Conservation (phyloP, 2,888 invertebrate genomes). For the Drosophila pseudotakahashii region DNA sequence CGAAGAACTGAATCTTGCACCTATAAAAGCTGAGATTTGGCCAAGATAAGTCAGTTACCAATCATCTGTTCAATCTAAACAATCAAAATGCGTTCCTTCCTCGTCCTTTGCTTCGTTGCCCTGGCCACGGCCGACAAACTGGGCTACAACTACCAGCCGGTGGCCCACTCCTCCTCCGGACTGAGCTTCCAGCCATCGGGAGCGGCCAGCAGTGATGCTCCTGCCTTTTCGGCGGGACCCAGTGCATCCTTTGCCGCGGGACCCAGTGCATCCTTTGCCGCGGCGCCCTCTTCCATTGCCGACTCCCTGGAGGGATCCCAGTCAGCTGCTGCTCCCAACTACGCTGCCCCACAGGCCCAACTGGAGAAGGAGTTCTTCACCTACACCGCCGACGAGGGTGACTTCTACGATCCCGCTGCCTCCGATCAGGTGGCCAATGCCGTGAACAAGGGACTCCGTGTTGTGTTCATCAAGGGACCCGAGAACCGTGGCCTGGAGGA, state of each 20-base stretch:
- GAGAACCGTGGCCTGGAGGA: slow-evolving; percentile 68
- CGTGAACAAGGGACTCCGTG: slow-evolving; percentile 76
- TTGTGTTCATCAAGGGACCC: slow-evolving; percentile 79
- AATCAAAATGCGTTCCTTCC: slow-evolving; percentile 66
- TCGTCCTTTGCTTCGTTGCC: slow-evolving; percentile 63
- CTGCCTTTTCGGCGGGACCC: slow-evolving; percentile 17
- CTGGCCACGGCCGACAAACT: slow-evolving; percentile 58
- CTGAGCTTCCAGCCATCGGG: slow-evolving; percentile 53
- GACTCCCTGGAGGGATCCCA: slow-evolving; percentile 29
- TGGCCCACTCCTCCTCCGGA: slow-evolving; percentile 58
- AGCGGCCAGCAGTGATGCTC: slow-evolving; percentile 22
- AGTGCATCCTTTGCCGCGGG: slow-evolving; percentile 12
- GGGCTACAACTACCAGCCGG: slow-evolving; percentile 68
- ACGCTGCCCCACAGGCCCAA: slow-evolving; percentile 52
- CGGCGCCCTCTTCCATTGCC: slow-evolving; percentile 10
- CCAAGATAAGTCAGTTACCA: slow-evolving; percentile 50
- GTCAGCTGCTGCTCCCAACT: slow-evolving; percentile 43
- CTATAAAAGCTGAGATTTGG: slow-evolving; percentile 56
- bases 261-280: slow-evolving; percentile 8
- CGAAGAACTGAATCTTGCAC: slow-evolving; percentile 40
- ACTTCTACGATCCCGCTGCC: slow-evolving; percentile 64
- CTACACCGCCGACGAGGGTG: slow-evolving; percentile 78
- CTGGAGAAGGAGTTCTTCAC: slow-evolving; percentile 80
- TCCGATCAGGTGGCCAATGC: slow-evolving; percentile 53
- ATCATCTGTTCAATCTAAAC: slow-evolving; percentile 44